Evolutionary conservation across 2,888 invertebrate species (phyloP).

Genomic region (Trachelus troglodyta): DNA sequence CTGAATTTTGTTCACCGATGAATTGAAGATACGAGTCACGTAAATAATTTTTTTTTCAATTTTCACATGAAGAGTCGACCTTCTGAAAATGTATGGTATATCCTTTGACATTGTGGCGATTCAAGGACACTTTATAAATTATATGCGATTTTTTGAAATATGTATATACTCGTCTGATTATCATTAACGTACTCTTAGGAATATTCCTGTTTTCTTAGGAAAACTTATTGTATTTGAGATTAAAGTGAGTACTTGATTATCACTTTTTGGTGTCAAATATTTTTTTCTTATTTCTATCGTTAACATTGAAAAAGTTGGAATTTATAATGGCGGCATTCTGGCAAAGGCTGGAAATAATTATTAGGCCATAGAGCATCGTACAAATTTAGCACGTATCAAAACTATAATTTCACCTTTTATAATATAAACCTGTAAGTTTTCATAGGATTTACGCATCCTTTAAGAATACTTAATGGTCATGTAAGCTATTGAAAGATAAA

Average conservation of each 20-base stretch:
- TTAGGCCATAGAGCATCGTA: constrained; percentile 50
- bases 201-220: no score
- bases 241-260: constrained; percentile 28
- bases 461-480: not conserved
- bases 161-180: not conserved
- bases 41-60: not conserved
- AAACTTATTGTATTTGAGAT: not conserved
- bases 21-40: not conserved
- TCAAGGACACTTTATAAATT: not conserved
- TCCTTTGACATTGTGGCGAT: not conserved
- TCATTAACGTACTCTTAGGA: not conserved
- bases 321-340: constrained; percentile 14
- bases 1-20: not conserved
- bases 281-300: constrained; percentile 19
- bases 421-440: not conserved
- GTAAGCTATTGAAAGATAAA: not conserved
- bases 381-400: constrained; percentile 32
- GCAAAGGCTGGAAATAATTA: constrained; percentile 63
- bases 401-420: not conserved
- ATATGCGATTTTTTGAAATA: not conserved
- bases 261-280: constrained; percentile 20
- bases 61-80: not conserved
- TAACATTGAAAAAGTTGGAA: not conserved
- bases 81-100: not conserved
- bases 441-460: not conserved